Evolutionary conservation across 1,140 invertebrate genomes (phyloP), one percentile per base, ranked within the genome.

Genomic region (Plutomurus gul): DNA sequence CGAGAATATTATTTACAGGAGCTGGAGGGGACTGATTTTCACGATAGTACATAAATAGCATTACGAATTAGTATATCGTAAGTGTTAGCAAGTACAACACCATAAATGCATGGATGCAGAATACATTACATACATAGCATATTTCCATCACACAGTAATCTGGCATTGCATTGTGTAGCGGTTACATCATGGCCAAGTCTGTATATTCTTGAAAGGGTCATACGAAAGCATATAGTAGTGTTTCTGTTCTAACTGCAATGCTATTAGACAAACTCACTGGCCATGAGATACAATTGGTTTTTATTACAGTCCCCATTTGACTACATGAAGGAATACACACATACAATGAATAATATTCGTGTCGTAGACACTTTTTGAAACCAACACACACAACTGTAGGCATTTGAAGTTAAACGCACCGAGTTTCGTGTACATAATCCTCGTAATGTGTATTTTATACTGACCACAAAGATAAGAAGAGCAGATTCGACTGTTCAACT

Each of bases 201-300:
- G 56, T 65, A 25, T 65, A n/a, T 25, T 65, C 13, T 36, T n/a
- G 6, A 47, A 18, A 4, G 20, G 1, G 30, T 65, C 56, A 18
- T 65, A 36, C 36, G 36, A 65, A 60, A 18, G 13, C 43, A 16
- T 33, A 65, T 30, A 16, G 4, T 13, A 27, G 51, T 60, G 30
- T 3, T 27, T 20, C 10, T 56, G 20, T 56, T 4, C 13, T 13
- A 11, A 22, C 30, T 16, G 13, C 25, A 65, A n/a, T n/a, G n/a
- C n/a, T 30, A 65, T 65, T 33, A 33, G 36, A 43, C 18, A 11
- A 46, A 72, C 70, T 72, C 36, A 8, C 70, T 72, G 70, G 70
- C 70, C 70, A 22, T 72, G 70, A 72, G 70, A 72, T 43, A 72
- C 70, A 72, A 72, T 72, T 72, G 30, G 27, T 65, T 65, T 25